Evolutionary conservation across 2,113 vertebrate genomes (phyloP), one percentile per base, ranked within the genome.

Genomic region (Aldabrachelys gigantea): DNA sequence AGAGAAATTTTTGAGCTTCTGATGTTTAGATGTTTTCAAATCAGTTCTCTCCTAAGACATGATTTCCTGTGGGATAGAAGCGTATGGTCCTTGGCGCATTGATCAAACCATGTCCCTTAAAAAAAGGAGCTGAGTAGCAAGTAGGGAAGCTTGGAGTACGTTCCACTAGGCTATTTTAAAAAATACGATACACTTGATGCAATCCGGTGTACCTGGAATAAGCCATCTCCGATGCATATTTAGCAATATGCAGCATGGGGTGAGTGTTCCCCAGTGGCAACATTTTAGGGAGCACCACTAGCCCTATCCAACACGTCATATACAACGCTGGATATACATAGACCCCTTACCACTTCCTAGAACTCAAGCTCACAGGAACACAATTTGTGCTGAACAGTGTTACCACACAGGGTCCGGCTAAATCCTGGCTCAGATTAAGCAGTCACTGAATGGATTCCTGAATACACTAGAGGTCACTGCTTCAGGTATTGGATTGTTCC

Each of bases 141-240:
- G 72, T 86, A 87, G 93, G 87, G 80, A 95, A 84, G 83, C 3
- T 27, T 44, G 75, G 11, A 8, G 12, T 27, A 76, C 94, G 75
- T 89, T 96, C 87, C 84, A 89, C 82, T 76, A 57, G 24, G 50
- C 81, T 89, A 95, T 89, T 97, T 94, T 91, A 82, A 91, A 80
- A 94, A 96, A 83, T 78, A 91, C 49, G 0, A 10, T 92, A 86
- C 0, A 1, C 16, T 47, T 69, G 81, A n/a, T 82, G 56, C 93
- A 95, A 94, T 95, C 87, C 79, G 89, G 90, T 92, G 95, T 90
- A 91, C 90, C 92, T 95, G 89, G 81, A 92, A 75, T 10, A 91
- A 29, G 84, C 59, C 80, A 84, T 0, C 38, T 85, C 76, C 69
- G 54, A 72, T 84, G 96, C 50, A 50, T 50, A 62, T 59, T 89